Base-by-base conservation (phyloP, 1,140 invertebrate species). In the Lanistes nyassanus region DNA sequence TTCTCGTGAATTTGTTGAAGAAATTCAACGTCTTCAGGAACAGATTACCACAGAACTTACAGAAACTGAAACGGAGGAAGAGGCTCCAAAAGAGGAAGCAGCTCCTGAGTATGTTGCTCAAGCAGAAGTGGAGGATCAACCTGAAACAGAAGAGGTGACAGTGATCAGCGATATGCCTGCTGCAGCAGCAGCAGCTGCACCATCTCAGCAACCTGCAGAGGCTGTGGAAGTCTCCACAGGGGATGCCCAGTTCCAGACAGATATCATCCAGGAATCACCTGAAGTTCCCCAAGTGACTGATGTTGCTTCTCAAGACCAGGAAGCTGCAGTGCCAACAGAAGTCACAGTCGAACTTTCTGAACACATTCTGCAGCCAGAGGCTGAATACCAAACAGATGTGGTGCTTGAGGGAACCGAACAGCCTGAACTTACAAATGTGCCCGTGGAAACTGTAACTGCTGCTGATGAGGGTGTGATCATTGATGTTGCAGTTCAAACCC, bases 11-110 rank as follows among this genome's bases (percentile, higher is more conserved):
- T 82, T 87, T 76, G 75, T 85, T 47, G 84, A 84, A 26, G 82
- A 85, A 64, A 82, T 87, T 64, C 81, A 85, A 36, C 79, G 82
- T 67, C 78, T 87, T 75, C 81, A 85, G 60, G 82, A 84, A 42
- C 74, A 83, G 58, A 81, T 82, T 73, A 73, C 77, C 23, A 69
- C 80, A 19, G 82, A 83, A 39, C 79, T 83, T 23, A 80, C 77
- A 60, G 82, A 83, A 39, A 65, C 65, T 64, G 76, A 79, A 47
- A 65, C 65, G 51, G 76, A 79, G 47, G 65, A 76, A 53, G 78
- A 76, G 21, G 74, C 70, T 60, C 70, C 67, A 9, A 76, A 67
- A 56, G 73, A 74, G 19, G 69, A 83, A 53, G 36, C 76, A 9
- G 39, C 75, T 39, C 62, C 71, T 31, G 79, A 79, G 71, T 69